These are phyloP conservation scores for Machimus atricapillus DNA, from an alignment of 2,888 invertebrate genomes.

Conservation along the genomic window DNA sequence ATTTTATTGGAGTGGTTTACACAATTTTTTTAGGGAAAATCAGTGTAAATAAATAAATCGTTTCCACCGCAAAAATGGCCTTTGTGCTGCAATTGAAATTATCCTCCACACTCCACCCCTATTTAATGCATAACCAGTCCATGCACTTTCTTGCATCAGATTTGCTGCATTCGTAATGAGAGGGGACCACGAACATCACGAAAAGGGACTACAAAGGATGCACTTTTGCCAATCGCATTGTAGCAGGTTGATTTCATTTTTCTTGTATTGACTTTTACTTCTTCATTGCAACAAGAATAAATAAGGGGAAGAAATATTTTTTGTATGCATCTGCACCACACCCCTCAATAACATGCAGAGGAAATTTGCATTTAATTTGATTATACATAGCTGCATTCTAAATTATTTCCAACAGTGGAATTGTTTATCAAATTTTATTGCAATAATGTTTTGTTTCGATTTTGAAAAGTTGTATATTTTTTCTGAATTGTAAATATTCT, in stretches of 20 bases:
- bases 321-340: not conserved
- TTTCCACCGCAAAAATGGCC: not conserved
- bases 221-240: not conserved
- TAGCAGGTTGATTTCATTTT: not conserved
- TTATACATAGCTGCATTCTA: not conserved
- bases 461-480: too few species aligned
- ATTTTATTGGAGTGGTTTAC: too few species aligned
- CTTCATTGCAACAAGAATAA: not conserved
- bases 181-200: not conserved
- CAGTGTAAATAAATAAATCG: too few species aligned
- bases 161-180: not conserved
- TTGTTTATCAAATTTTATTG: too few species aligned
- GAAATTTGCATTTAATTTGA: not conserved
- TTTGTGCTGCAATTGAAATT: not conserved
- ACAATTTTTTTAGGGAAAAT: too few species aligned
- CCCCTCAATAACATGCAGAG: not conserved
- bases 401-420: not conserved
- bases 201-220: not conserved
- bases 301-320: not conserved
- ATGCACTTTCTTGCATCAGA: not conserved
- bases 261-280: not conserved
- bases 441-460: too few species aligned
- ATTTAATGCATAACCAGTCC: not conserved
- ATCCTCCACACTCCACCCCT: not conserved
- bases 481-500: too few species aligned